Conservation (phyloP, 2,113 vertebrate genomes). For the Spea bombifrons region DNA sequence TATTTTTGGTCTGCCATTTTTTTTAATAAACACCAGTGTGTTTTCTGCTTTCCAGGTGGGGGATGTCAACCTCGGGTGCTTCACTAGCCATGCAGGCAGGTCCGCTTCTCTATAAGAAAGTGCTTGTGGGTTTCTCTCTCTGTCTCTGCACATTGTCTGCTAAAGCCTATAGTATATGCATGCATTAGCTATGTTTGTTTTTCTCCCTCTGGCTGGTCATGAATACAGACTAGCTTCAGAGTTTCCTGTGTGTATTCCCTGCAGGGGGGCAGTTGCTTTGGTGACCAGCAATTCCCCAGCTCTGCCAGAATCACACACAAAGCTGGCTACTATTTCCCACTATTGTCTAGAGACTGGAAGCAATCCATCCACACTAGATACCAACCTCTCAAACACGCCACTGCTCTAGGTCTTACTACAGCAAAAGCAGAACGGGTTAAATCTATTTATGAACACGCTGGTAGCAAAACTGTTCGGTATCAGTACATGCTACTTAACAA, state of each 20-base stretch:
- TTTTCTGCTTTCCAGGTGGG: not conserved
- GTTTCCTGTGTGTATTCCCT: slow-evolving; percentile 36
- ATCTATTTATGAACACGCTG: not conserved
- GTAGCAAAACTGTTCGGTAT: not conserved
- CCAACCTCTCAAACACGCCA: slow-evolving; percentile 19
- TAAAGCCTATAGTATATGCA: not conserved
- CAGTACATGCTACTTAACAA: not conserved
- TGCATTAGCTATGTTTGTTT: not conserved
- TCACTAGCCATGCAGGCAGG: not conserved
- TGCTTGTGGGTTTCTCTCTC: not conserved
- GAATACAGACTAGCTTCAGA: slow-evolving; percentile 24
- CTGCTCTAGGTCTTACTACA: not conserved
- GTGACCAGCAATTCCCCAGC: slow-evolving; percentile 44
- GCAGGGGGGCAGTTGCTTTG: slow-evolving; percentile 45
- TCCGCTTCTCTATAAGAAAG: not conserved
- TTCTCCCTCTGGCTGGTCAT: slow-evolving; percentile 17
- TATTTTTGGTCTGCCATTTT: too few species aligned
- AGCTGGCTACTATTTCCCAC: slow-evolving; percentile 39
- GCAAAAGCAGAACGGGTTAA: not conserved
- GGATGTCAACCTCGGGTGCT: not conserved
- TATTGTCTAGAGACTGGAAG: slow-evolving; percentile 37
- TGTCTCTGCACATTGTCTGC: not conserved
- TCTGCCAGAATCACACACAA: slow-evolving; percentile 23
- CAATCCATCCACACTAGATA: slow-evolving; percentile 2
- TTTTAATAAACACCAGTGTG: too few species aligned